phyloP scores from a whole-genome alignment of 2,888 invertebrate genomes.

The Lepidocyrtinus sp. region DNA sequence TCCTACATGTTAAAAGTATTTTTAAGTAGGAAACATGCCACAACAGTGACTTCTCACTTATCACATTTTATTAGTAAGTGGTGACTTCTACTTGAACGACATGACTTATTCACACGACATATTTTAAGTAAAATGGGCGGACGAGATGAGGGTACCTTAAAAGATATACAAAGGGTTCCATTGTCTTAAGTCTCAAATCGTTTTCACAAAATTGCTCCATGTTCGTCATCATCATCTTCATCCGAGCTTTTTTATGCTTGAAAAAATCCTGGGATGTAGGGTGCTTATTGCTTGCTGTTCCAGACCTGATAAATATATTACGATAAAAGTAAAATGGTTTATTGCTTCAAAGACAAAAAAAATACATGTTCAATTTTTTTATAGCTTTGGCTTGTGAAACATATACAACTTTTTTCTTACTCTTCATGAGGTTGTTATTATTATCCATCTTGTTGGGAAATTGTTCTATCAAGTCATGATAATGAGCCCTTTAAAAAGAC shows the following conservation, averaged over 20 bases:
- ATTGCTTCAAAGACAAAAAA: conserved; percentile 14
- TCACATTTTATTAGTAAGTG: conserved; percentile 33
- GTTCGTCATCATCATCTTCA: background rate
- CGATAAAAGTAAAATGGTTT: conserved; percentile 27
- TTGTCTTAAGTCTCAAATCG: background rate
- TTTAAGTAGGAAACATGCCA: conserved; percentile 33
- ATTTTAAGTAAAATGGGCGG: background rate
- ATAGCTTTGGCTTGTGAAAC: background rate
- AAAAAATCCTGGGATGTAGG: background rate
- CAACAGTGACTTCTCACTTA: conserved; percentile 37
- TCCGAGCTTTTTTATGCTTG: background rate
- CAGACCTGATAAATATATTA: conserved; percentile 10
- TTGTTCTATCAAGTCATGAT: conserved; percentile 52
- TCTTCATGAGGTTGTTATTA: conserved; percentile 17
- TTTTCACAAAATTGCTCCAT: too few species aligned
- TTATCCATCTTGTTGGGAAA: conserved; percentile 38
- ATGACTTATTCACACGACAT: background rate
- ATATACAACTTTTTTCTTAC: background rate
- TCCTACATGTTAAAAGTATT: conserved; percentile 35
- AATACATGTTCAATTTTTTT: background rate
- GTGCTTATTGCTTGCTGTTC: conserved; percentile 22
- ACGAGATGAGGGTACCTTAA: background rate
- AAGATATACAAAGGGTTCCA: background rate
- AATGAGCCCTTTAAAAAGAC: conserved; percentile 54
- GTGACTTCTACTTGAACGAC: conserved; percentile 1